Evolutionary conservation across 2,113 vertebrate genomes (phyloP).

Genomic region (Embiotoca jacksoni): DNA sequence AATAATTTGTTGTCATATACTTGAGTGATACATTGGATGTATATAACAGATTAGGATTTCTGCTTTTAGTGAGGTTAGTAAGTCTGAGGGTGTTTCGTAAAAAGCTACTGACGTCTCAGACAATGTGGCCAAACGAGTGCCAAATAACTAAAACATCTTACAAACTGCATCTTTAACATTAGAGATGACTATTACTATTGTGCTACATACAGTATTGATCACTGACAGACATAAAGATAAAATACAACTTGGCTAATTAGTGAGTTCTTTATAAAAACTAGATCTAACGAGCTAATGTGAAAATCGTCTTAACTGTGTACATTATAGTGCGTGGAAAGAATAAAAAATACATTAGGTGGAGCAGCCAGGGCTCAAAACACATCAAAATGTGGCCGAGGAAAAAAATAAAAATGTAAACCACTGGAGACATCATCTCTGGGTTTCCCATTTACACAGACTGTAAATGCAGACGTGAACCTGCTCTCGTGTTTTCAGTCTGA

Average conservation of each 20-base stretch:
- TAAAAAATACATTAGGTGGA: conserved; percentile 70
- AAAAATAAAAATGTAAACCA: conserved; percentile 55
- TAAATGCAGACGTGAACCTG: conserved; percentile 65
- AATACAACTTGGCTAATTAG: conserved; percentile 66
- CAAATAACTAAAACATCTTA: conserved; percentile 47
- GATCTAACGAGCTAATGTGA: conserved; percentile 66
- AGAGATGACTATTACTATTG: conserved; percentile 68
- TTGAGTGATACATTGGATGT: background rate
- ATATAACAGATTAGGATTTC: background rate
- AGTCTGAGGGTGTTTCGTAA: conserved; percentile 1
- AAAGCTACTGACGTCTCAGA: background rate
- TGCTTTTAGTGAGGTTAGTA: background rate
- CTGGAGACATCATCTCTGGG: conserved; percentile 37
- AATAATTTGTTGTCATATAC: background rate
- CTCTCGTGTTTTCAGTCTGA: conserved; percentile 62
- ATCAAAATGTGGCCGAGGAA: conserved; percentile 39
- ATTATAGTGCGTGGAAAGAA: conserved; percentile 65
- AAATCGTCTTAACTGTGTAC: conserved; percentile 64
- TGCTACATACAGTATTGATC: conserved; percentile 79
- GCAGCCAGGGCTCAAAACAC: conserved; percentile 27
- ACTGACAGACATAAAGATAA: conserved; percentile 70
- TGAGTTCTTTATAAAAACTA: conserved; percentile 73
- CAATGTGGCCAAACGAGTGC: conserved; percentile 20
- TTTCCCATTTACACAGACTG: conserved; percentile 57
- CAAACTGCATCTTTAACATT: conserved; percentile 69